Evolutionary conservation across 2,888 invertebrate species (phyloP), one percentile per base, ranked within the genome.

Genomic region (Drosophila tanythrix): DNA sequence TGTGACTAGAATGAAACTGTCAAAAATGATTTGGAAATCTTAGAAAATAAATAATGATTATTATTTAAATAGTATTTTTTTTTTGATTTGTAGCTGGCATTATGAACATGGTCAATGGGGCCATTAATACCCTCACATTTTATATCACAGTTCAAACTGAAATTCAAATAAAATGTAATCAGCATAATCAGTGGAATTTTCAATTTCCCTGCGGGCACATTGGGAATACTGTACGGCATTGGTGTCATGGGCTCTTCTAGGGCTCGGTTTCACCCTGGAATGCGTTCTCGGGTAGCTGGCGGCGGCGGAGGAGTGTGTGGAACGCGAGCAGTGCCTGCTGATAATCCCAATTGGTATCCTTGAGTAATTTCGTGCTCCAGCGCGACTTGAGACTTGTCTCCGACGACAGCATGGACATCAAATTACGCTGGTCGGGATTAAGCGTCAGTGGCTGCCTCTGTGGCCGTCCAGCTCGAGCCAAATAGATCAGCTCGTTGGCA

Each of bases 151-250:
- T 29, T 57, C 3, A 40, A 56, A n/a, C 10, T 29, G 18, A 76
- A 82, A 76, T 76, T 86, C 72, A 86, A 79, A 79, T 70, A 79
- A 81, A 82, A 71, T 79, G 76, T 88, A 86, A 88, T 88, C 84
- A 89, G 79, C 82, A 76, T 86, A 89, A 88, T 86, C 89, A 84
- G 77, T 63, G 71, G 79, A 77, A 81, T 82, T 82, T 78, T 82
- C 79, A 72, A 75, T 81, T 81, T 79, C 72, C 82, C 72, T 38
- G 70, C 51, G 70, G 74, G 40, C 70, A 36, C 70, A 66, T 79
- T 64, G 77, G 58, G 46, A 52, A 59, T 59, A 64, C 53, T 21
- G 33, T 31, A 10, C 27, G 59, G 35, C 18, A 36, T 60, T 53
- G 57, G 29, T 58, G 76, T 67, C 57, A 76, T 27, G 57, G 56